Percentiles rank a stretch among this genome's conserved stretches.
Evolutionary conservation across 2,113 vertebrate species (phyloP).

Genomic region (Catharus minimus): DNA sequence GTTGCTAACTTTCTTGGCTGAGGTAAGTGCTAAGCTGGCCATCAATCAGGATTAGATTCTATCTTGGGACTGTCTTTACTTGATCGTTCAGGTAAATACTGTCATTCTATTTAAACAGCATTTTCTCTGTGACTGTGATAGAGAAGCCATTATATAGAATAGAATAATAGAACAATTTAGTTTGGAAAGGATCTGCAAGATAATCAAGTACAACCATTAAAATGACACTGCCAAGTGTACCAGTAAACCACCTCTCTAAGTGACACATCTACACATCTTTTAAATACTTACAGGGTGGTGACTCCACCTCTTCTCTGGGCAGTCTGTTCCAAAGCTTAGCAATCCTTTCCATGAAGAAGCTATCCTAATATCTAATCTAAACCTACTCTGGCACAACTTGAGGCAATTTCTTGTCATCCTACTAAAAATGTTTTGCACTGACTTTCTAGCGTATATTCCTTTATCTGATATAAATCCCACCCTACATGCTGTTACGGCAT

Average conservation of each 20-base stretch:
- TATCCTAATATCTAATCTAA: not conserved
- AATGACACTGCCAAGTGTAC: not conserved
- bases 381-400: not conserved
- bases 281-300: not conserved
- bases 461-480: not conserved
- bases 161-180: not conserved
- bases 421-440: not conserved
- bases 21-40: not conserved
- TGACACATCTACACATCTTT: accelerated
- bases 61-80: not conserved
- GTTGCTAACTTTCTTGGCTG: not conserved
- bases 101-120: not conserved
- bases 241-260: not conserved
- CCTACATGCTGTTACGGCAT: not conserved
- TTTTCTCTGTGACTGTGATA: not conserved
- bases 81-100: not conserved
- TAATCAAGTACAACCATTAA: not conserved
- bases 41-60: not conserved
- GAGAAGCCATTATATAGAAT: not conserved
- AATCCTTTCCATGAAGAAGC: not conserved
- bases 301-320: not conserved
- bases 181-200: not conserved
- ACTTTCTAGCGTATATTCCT: not conserved
- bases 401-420: not conserved
- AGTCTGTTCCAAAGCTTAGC: not conserved